Evolutionary conservation across 1,140 invertebrate genomes (phyloP).

Genomic region (Teleogryllus occipitalis): DNA sequence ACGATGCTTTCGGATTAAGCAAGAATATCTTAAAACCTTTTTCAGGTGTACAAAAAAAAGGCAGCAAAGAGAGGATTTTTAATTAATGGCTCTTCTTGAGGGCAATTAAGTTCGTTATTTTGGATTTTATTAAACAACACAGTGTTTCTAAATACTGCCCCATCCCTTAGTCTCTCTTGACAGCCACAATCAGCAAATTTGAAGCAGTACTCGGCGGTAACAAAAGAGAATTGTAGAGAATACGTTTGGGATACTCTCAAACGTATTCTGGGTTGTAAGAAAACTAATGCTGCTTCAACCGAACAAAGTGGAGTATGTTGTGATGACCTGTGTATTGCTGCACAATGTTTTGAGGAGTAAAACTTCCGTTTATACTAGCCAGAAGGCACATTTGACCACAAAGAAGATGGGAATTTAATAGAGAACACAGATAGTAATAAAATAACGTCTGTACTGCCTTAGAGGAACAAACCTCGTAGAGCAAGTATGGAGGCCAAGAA

Average conservation of each 20-base stretch:
- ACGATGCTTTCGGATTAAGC: constrained; percentile 31
- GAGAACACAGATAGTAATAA: constrained; percentile 23
- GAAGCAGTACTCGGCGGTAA: background rate
- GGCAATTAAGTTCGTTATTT: constrained; percentile 23
- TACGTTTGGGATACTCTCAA: constrained; percentile 34
- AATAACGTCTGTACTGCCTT: constrained; percentile 7
- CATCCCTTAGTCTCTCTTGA: background rate
- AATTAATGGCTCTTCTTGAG: constrained; percentile 29
- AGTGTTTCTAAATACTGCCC: constrained; percentile 12
- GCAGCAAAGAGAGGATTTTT: constrained; percentile 27
- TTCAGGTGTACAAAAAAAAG: constrained; percentile 25
- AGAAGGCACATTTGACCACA: constrained; percentile 26
- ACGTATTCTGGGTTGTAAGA: constrained; percentile 22
- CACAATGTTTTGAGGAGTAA: constrained; percentile 34
- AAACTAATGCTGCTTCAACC: constrained; percentile 22
- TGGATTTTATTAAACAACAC: background rate
- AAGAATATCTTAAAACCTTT: constrained; percentile 30
- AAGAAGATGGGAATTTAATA: constrained; percentile 20
- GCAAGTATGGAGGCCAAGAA: background rate
- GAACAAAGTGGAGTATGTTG: constrained; percentile 28
- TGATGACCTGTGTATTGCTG: constrained; percentile 29
- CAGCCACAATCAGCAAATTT: background rate
- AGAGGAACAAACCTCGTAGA: constrained; percentile 14
- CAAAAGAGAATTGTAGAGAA: constrained; percentile 35
- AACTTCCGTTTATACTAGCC: constrained; percentile 27